Evolutionary conservation across 2,888 invertebrate species (phyloP).

Genomic region (Syrista parreyssii): DNA sequence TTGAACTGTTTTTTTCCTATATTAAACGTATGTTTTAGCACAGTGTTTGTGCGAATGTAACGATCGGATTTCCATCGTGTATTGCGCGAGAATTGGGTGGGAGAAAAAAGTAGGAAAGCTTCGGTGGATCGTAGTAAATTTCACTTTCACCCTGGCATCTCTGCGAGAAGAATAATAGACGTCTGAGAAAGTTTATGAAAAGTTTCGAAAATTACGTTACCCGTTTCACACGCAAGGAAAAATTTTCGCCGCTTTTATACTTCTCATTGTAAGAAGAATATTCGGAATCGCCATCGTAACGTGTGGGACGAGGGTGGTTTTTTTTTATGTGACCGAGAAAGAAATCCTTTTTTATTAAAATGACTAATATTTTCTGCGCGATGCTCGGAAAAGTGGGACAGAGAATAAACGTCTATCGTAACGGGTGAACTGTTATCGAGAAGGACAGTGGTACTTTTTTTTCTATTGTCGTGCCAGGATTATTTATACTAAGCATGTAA

Average conservation of each 20-base stretch:
- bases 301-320: not conserved
- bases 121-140: not conserved
- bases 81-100: not conserved
- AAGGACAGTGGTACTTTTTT: not conserved
- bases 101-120: not conserved
- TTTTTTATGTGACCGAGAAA: not conserved
- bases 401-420: too few species aligned
- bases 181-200: not conserved
- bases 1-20: not conserved
- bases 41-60: not conserved
- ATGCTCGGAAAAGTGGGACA: not conserved
- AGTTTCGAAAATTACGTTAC: not conserved
- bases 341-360: not conserved
- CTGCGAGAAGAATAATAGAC: not conserved
- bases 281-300: not conserved
- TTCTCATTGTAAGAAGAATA: not conserved
- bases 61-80: not conserved
- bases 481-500: not conserved
- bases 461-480: too few species aligned
- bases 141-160: not conserved
- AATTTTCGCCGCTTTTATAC: not conserved
- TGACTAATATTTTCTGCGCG: not conserved
- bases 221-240: not conserved
- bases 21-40: not conserved
- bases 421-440: not conserved